Evolutionary conservation across 2,888 invertebrate species (phyloP).

Genomic region (Lasius fuliginosus): DNA sequence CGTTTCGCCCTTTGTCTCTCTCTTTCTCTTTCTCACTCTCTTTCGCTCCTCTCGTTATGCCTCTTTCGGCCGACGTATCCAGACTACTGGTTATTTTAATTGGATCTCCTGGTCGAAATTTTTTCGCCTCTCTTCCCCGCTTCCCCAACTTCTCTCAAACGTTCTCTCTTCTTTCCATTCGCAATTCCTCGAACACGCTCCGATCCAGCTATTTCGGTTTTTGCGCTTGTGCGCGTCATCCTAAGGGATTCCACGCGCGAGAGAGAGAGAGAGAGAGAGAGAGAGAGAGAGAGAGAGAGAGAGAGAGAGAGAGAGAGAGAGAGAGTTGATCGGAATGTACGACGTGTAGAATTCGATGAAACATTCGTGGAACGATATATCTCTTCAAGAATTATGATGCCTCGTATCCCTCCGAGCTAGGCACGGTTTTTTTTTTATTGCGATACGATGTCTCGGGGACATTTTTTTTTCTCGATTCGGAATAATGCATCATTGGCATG

Average conservation of each 20-base stretch:
- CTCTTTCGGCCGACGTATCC: slow-evolving; percentile 75
- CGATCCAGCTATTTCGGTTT: slow-evolving; percentile 64
- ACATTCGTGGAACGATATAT: slow-evolving; percentile 48
- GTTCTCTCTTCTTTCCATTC: slow-evolving; percentile 58
- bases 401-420: slow-evolving; percentile 48
- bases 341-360: slow-evolving; percentile 64
- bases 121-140: slow-evolving; percentile 73
- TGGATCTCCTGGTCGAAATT: slow-evolving; percentile 85
- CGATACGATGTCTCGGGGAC: background rate
- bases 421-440: slow-evolving; percentile 40
- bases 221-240: slow-evolving; percentile 63
- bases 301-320: slow-evolving; percentile 9
- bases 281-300: slow-evolving; percentile 46
- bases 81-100: slow-evolving; percentile 86
- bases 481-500: background rate
- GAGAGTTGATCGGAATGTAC: slow-evolving; percentile 43
- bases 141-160: slow-evolving; percentile 54
- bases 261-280: slow-evolving; percentile 9
- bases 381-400: slow-evolving; percentile 40
- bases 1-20: slow-evolving; percentile 81
- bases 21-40: slow-evolving; percentile 70
- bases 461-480: slow-evolving; percentile 15
- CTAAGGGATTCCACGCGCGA: slow-evolving; percentile 37
- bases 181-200: slow-evolving; percentile 62
- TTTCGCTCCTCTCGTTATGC: slow-evolving; percentile 72